phyloP scores from a whole-genome alignment of 2,888 invertebrate species.

The Epinotia ramella region DNA sequence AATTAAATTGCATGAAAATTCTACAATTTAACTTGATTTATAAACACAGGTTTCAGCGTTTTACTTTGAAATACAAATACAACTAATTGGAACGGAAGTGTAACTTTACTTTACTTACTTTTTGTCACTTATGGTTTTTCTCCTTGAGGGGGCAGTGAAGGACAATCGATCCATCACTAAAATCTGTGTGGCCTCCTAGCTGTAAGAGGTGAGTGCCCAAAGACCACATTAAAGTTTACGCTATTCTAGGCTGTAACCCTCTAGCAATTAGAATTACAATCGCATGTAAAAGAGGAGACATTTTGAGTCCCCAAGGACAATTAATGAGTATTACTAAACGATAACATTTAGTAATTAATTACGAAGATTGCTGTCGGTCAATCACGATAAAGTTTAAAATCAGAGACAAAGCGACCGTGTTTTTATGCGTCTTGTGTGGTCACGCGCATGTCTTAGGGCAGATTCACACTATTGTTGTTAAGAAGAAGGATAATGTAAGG shows the following conservation, averaged over 20 bases:
- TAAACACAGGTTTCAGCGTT: too few species aligned
- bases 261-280: background rate
- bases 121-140: too few species aligned
- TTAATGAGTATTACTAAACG: conserved; percentile 22
- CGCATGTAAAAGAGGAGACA: background rate
- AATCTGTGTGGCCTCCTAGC: background rate
- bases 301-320: conserved; percentile 10
- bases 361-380: conserved; percentile 12
- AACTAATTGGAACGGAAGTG: too few species aligned
- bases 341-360: conserved; percentile 29
- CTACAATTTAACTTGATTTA: too few species aligned
- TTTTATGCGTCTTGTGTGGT: conserved; percentile 68
- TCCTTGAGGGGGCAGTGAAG: too few species aligned
- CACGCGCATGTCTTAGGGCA: conserved; percentile 53
- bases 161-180: background rate
- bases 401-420: conserved; percentile 2
- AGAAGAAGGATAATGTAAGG: too few species aligned
- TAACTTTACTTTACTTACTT: too few species aligned
- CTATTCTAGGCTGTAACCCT: background rate
- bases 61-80: too few species aligned
- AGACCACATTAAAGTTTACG: background rate
- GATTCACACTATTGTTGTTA: background rate
- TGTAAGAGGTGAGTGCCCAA: background rate
- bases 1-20: too few species aligned
- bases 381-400: conserved; percentile 19